Conservation (phyloP, 2,113 vertebrate species). For the Taxidea taxus region DNA sequence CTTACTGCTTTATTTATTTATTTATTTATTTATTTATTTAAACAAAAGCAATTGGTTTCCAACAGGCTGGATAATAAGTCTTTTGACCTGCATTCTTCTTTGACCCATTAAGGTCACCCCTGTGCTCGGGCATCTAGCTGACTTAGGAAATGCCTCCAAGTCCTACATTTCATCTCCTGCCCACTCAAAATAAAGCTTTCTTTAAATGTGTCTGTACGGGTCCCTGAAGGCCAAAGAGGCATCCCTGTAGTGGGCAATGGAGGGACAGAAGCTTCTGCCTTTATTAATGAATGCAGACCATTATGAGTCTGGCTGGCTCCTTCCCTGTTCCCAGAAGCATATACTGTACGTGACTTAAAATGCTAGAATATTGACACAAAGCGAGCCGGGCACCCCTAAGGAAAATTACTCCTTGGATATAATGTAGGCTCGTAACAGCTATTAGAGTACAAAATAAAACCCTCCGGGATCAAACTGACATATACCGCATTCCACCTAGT, state of each 20-base stretch:
- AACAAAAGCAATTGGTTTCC: slow-evolving; percentile 94
- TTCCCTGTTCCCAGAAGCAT: slow-evolving; percentile 97
- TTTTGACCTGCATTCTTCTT: slow-evolving; percentile 95
- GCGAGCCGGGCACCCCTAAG: slow-evolving; percentile 96
- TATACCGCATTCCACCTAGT: slow-evolving; percentile 97
- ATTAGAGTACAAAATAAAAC: slow-evolving; percentile 99
- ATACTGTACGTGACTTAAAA: slow-evolving; percentile 99
- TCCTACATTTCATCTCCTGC: slow-evolving; percentile 91
- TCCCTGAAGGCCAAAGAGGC: slow-evolving; percentile 91
- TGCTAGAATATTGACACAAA: slow-evolving; percentile 99
- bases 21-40: slow-evolving; percentile 84
- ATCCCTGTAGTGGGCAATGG: slow-evolving; percentile 95
- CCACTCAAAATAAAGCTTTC: slow-evolving; percentile 96
- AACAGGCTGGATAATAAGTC: slow-evolving; percentile 98
- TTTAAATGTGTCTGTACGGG: slow-evolving; percentile 93
- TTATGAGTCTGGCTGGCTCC: slow-evolving; percentile 99
- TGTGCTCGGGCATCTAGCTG: slow-evolving; percentile 87
- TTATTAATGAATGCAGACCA: slow-evolving; percentile 99
- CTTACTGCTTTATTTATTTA: slow-evolving; percentile 74
- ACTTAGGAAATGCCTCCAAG: slow-evolving; percentile 90
- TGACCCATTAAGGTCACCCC: slow-evolving; percentile 91
- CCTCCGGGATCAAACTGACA: slow-evolving; percentile 97
- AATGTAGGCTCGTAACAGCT: slow-evolving; percentile 99
- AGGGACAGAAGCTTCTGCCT: slow-evolving; percentile 98
- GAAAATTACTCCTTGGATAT: slow-evolving; percentile 99